Evolutionary conservation across 2,797 vertebrate genomes (phyloP).

Genomic region (Onychomys leucogaster): DNA sequence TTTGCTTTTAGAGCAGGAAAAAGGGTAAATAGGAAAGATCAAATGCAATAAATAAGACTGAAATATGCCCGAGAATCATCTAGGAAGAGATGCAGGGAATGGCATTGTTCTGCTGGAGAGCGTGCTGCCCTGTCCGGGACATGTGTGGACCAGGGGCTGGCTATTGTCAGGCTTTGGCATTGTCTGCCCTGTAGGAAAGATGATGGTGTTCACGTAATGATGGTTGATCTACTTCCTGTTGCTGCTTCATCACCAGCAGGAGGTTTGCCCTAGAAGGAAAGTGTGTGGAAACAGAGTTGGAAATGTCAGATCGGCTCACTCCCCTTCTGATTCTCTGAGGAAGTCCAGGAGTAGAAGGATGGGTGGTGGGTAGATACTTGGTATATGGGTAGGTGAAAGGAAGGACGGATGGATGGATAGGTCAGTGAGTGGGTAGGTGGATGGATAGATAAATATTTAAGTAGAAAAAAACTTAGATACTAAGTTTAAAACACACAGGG

Average conservation of each 20-base stretch:
- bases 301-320: rapidly evolving
- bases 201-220: too few relatives aligned
- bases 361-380: neutral
- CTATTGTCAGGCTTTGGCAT: rapidly evolving
- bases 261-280: neutral
- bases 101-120: rapidly evolving
- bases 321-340: neutral
- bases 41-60: neutral
- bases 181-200: neutral
- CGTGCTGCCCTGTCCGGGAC: neutral
- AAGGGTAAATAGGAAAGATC: neutral
- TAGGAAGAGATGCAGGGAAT: neutral
- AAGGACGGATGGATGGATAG: neutral
- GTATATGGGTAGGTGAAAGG: neutral
- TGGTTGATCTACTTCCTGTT: neutral
- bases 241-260: neutral
- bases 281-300: neutral
- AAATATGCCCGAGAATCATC: neutral
- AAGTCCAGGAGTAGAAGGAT: neutral
- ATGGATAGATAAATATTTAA: neutral
- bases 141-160: neutral
- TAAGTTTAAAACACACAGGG: rapidly evolving
- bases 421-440: neutral
- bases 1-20: constrained; percentile 31
- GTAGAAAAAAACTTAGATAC: neutral